Conservation (phyloP, 2,113 vertebrate genomes). For the Macroglossus sobrinus region DNA sequence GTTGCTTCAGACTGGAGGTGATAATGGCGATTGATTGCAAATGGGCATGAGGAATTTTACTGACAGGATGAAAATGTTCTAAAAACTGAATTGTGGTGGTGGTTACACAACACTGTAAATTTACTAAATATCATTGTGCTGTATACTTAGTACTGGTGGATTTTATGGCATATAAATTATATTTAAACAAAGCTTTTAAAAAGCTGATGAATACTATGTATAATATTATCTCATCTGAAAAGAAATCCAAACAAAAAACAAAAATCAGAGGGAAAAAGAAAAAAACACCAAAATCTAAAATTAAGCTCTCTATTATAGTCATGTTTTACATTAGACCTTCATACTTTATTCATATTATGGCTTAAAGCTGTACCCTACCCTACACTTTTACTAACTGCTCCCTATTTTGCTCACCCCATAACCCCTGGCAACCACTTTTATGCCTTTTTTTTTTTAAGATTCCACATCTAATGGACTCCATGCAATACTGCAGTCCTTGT, state of each 20-base stretch:
- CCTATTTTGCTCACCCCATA: neutral
- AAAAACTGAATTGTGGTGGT: neutral
- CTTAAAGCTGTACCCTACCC: neutral
- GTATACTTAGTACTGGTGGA: neutral
- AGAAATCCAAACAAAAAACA: constrained; percentile 5
- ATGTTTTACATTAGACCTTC: neutral
- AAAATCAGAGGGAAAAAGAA: neutral
- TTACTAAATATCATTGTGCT: neutral
- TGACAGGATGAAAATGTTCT: neutral
- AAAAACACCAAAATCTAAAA: neutral
- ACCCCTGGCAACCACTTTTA: neutral
- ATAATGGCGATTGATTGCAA: neutral
- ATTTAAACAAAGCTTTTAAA: constrained; percentile 29
- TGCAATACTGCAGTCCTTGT: neutral
- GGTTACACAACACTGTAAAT: neutral
- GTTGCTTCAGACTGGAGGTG: neutral
- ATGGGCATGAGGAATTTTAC: neutral
- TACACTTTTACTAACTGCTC: neutral
- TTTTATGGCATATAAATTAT: neutral
- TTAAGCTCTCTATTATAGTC: neutral
- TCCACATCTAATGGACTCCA: neutral
- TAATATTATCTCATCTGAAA: neutral
- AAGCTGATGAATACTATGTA: neutral
- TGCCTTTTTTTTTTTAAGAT: neutral
- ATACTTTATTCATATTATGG: neutral